Evolutionary conservation across 64 coral and sea anemone species (phyloP), one percentile per base, ranked within the genome.

Genomic region (Acropora tenuis): DNA sequence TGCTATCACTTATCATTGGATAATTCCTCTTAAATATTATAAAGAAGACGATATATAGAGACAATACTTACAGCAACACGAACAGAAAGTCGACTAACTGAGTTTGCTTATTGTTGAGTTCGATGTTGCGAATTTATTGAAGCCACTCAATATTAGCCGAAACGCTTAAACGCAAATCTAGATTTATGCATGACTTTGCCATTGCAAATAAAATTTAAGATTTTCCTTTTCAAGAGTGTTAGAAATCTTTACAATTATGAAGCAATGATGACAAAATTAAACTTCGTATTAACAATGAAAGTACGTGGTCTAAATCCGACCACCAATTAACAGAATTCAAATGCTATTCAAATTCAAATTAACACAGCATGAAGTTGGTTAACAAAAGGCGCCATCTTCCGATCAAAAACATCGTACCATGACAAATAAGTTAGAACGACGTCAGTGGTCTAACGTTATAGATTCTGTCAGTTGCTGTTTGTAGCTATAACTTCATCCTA

Each of bases 271-370:
- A 57, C 41, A 78, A n/a, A 45, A 30, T 77, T 78, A 7, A 48
- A 55, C 6, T n/a, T 55, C 47, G 8, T 50, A 18, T 78, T 80
- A 82, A 82, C 60, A 13, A 15, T 63, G 13, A 13, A 12, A 13
- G 8, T 13, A 63, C 60, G 53, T 82, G 41, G 1, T 48, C 46
- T 8, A 50, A 69, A 44, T 48, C 44, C 47, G 45, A 18, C 43
- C 7, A 20, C 49, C 63, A 84, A 84, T 83, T 67, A 68, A 17
- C 19, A 47, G 20, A 59, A 3, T 45, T 16, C 16, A 85, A 46
- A 8, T 71, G 6, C 82, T 50, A 85, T 85, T 85, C 82, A 85
- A 72, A 85, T 85, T 85, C 82, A 85, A 85, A 85, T 85, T 5
- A 71, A 13, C 61, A 49, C 59, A 1, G 2, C 46, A 30, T 1